These are phyloP conservation scores for Pelobates fuscus DNA, from an alignment of 2,113 vertebrate species.

Conservation along the genomic window DNA sequence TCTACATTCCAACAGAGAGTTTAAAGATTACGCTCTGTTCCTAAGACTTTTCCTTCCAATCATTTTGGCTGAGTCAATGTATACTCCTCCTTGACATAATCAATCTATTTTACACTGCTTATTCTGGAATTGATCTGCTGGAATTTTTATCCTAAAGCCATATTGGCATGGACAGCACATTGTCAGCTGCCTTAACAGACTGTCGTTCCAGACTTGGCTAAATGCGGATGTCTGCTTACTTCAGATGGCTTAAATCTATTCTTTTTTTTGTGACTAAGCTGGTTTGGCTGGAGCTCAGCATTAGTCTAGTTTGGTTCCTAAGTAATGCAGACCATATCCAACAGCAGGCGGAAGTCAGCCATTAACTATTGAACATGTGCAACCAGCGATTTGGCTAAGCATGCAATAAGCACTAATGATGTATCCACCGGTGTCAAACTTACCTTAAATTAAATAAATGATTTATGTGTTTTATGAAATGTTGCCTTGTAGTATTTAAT, in stretches of 20 bases:
- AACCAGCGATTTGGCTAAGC: neutral
- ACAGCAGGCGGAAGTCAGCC: neutral
- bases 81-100: constrained; percentile 12
- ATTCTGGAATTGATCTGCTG: constrained; percentile 3
- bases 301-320: constrained; percentile 1
- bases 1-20: neutral
- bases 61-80: neutral
- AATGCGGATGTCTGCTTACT: constrained; percentile 19
- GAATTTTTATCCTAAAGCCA: constrained; percentile 31
- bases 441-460: too few species aligned
- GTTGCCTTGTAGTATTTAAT: too few species aligned
- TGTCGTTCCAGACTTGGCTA: constrained; percentile 41
- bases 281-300: constrained; percentile 20
- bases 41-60: neutral
- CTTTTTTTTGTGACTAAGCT: constrained; percentile 33
- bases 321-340: neutral
- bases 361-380: constrained; percentile 6
- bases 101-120: constrained; percentile 25
- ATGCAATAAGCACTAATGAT: too few species aligned
- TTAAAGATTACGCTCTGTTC: neutral
- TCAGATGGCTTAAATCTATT: constrained; percentile 25
- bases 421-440: too few species aligned
- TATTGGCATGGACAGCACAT: constrained; percentile 13
- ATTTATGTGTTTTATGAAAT: too few species aligned
- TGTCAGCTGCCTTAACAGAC: constrained; percentile 29